A percentile compares a stretch with the other conserved stretches of the same genome.
Evolutionary conservation across 2,888 invertebrate genomes (phyloP).

Genomic region (Chrysolina americana): DNA sequence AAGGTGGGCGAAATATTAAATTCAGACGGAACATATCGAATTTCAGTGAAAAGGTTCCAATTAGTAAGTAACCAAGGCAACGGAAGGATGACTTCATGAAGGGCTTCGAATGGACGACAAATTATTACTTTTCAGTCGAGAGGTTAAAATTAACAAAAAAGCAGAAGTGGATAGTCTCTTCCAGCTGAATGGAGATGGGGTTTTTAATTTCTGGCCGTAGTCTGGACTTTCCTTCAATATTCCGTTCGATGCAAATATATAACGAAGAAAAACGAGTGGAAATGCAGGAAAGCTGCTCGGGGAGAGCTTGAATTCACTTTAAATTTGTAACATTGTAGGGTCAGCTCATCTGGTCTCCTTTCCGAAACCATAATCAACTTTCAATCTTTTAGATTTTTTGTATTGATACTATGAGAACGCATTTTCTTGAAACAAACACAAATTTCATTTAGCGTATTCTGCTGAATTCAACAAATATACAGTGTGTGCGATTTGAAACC

Average conservation of each 20-base stretch:
- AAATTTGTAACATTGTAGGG: too few species aligned
- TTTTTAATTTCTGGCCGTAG: conserved; percentile 12
- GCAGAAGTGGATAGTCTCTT: conserved; percentile 37
- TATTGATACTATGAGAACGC: too few species aligned
- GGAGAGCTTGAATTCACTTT: too few species aligned
- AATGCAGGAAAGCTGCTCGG: too few species aligned
- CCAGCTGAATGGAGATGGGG: conserved; percentile 31
- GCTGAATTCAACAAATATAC: too few species aligned
- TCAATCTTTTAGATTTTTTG: too few species aligned
- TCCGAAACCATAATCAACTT: too few species aligned
- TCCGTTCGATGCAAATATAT: conserved; percentile 3
- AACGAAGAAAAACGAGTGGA: neutral
- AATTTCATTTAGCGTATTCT: too few species aligned
- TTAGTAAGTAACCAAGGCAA: conserved; percentile 50
- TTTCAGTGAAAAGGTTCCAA: conserved; percentile 50
- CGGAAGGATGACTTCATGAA: conserved; percentile 39
- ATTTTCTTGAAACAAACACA: too few species aligned
- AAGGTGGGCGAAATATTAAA: conserved; percentile 44
- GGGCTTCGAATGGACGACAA: conserved; percentile 40
- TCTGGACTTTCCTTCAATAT: conserved; percentile 20
- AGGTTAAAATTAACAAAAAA: conserved; percentile 40
- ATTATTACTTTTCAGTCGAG: conserved; percentile 43
- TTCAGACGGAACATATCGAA: conserved; percentile 47
- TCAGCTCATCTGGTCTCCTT: too few species aligned
- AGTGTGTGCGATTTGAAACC: too few species aligned